Evolutionary conservation across 53 echinoderm and acorn worm genomes (phyloP).

Genomic region (Henricia sp.): DNA sequence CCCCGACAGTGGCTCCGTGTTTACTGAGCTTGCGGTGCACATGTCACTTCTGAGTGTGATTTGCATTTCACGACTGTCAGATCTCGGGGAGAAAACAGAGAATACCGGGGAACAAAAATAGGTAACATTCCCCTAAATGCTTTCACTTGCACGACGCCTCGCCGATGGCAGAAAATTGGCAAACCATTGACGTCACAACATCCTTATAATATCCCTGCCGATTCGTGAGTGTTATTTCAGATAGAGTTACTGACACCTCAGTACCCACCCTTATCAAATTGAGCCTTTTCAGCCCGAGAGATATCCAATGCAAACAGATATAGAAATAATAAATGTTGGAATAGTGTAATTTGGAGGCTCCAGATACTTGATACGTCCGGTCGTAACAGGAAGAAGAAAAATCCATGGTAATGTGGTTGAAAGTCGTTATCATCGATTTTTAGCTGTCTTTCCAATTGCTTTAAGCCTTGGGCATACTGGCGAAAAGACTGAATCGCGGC

Average conservation of each 20-base stretch:
- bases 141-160: background rate
- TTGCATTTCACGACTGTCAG: background rate
- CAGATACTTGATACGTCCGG: background rate
- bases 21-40: too few relatives aligned
- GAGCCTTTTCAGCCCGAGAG: background rate
- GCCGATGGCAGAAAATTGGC: background rate
- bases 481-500: background rate
- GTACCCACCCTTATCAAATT: background rate
- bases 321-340: background rate
- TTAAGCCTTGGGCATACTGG: background rate
- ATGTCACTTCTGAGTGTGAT: background rate
- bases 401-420: background rate
- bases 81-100: background rate
- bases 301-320: background rate
- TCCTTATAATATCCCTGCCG: background rate
- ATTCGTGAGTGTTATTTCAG: background rate
- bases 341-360: background rate
- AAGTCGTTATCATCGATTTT: background rate
- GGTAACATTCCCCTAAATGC: background rate
- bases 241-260: background rate
- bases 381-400: too few relatives aligned
- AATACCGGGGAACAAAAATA: background rate
- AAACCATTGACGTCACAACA: conserved; percentile 3
- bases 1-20: too few relatives aligned
- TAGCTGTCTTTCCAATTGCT: background rate